Percentiles rank a stretch among this genome's conserved stretches.
Conservation (phyloP, 53 echinoderm and acorn worm species). For the Apostichopus leukothele region DNA sequence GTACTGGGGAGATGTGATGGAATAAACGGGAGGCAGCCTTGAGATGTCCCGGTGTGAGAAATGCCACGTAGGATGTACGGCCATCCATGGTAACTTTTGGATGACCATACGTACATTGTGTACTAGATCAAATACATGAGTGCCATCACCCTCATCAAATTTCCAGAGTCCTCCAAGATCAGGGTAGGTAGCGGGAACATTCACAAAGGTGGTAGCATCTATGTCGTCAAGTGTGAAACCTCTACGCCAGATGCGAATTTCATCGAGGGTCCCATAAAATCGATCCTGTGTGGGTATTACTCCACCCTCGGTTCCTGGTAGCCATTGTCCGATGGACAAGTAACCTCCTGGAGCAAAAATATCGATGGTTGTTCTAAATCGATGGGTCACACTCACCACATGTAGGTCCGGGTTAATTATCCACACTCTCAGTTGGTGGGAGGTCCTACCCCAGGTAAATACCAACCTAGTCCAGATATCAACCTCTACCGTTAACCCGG, state of each 20-base stretch:
- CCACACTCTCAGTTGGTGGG: slow-evolving; percentile 45
- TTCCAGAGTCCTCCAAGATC: slow-evolving; percentile 74
- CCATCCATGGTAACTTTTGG: slow-evolving; percentile 48
- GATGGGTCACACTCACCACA: too few relatives aligned
- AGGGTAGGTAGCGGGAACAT: slow-evolving; percentile 42
- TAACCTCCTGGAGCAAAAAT: slow-evolving; percentile 65
- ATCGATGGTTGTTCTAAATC: too few relatives aligned
- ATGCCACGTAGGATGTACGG: slow-evolving; percentile 63
- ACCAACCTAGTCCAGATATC: slow-evolving; percentile 68
- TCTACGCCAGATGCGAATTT: slow-evolving; percentile 74
- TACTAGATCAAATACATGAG: slow-evolving; percentile 58
- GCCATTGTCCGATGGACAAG: slow-evolving; percentile 74
- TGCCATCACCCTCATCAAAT: slow-evolving; percentile 83
- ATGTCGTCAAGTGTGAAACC: slow-evolving; percentile 49
- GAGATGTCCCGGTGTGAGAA: slow-evolving; percentile 66
- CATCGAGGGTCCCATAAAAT: slow-evolving; percentile 72
- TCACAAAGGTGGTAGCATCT: slow-evolving; percentile 51
- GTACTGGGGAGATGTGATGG: slow-evolving; percentile 23
- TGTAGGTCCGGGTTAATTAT: too few relatives aligned
- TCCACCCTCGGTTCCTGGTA: slow-evolving; percentile 61
- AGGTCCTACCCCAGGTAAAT: slow-evolving; percentile 60
- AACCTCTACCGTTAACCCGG: slow-evolving; percentile 50
- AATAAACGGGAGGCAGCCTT: slow-evolving; percentile 53
- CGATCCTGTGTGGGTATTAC: slow-evolving; percentile 42
- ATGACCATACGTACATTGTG: slow-evolving; percentile 55